Evolutionary conservation across 2,113 vertebrate species (phyloP), one percentile per base, ranked within the genome.

Genomic region (Sylvia atricapilla): DNA sequence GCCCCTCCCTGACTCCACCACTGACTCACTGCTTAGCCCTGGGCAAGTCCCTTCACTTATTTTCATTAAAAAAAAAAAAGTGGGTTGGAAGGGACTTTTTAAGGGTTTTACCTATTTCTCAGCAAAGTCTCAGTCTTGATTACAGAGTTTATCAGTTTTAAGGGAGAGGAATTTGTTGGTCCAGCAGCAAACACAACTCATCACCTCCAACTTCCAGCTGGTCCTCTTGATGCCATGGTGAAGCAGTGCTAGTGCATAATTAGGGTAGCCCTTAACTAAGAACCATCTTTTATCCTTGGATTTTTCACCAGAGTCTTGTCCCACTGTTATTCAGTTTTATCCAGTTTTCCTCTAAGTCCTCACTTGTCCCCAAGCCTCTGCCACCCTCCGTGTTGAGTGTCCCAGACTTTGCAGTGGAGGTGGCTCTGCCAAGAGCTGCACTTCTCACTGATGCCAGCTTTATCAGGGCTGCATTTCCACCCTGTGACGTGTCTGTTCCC

Each of bases 321-420:
- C 35, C 28, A 33, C 18, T 62, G 28, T 52, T 59, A 24, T 11
- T 46, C 25, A 44, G 15, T 19, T 78, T 78, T 50, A 30, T 41
- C 43, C 58, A 69, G 7, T 30, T 31, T 69, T 21, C 3, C 43
- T 82, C 37, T 20, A 50, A 22, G 17, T 6, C 44, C 21, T 79
- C 16, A 33, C 10, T 22, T 44, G 15, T 60, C 16, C 81, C 49
- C 49, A 39, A 9, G 3, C 31, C 49, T 77, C 39, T 91, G 73
- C 66, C 50, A 49, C 1, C 0, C 30, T 35, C 50, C 0, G 1
- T 50, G 50, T 23, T 43, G 22, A 15, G 9, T 2, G 0, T 74
- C 47, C 69, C 69, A 46, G 50, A 4, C 21, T 67, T 49, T 4
- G 5, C 41, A 13, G 0, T 17, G 30, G 41, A 41, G 14, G 6